Evolutionary conservation across 2,888 invertebrate genomes (phyloP).

Genomic region (Cephonodes hylas): DNA sequence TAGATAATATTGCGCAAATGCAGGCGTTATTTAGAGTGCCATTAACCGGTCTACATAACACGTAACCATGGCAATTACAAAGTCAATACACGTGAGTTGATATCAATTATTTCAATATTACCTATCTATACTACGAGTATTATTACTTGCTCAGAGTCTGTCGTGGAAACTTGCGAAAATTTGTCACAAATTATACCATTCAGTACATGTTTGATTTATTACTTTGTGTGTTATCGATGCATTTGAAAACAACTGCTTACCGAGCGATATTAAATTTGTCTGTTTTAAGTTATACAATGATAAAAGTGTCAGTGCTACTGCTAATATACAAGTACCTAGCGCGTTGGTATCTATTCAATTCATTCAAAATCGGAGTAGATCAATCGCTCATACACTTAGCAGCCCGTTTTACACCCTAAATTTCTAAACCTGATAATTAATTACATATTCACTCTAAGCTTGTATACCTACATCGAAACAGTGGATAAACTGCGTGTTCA

Average conservation of each 20-base stretch:
- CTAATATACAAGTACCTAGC: too few species aligned
- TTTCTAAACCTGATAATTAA: background rate
- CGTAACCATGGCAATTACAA: conserved; percentile 70
- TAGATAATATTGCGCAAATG: conserved; percentile 54
- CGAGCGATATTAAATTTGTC: background rate
- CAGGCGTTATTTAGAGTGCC: conserved; percentile 60
- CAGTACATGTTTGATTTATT: background rate
- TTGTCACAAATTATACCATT: background rate
- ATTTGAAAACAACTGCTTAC: background rate
- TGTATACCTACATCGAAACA: too few species aligned
- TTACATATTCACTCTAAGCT: too few species aligned
- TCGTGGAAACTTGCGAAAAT: background rate
- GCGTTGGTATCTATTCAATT: background rate
- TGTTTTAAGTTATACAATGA: background rate
- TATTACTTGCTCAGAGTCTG: background rate
- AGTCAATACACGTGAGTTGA: conserved; percentile 36
- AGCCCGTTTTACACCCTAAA: background rate
- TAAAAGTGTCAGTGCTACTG: background rate
- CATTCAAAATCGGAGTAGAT: background rate
- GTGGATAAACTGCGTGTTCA: conserved; percentile 29
- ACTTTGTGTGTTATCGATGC: background rate
- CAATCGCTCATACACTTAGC: background rate
- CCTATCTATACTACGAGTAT: conserved; percentile 7
- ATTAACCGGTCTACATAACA: conserved; percentile 63
- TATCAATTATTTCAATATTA: conserved; percentile 25